Evolutionary conservation across 2,888 invertebrate species (phyloP).

Genomic region (Sthenelais limicola): DNA sequence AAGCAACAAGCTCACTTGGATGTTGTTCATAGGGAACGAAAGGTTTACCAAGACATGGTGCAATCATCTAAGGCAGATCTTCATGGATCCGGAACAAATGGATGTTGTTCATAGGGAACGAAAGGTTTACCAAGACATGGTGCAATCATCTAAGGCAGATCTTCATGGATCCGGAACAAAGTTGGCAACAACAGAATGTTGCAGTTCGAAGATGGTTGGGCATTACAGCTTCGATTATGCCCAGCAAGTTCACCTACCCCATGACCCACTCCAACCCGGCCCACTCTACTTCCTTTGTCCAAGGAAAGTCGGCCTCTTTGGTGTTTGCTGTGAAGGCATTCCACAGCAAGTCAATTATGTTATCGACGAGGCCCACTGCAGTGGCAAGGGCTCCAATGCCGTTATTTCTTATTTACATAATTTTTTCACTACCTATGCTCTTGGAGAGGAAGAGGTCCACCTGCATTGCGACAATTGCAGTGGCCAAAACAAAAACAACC

Average conservation of each 20-base stretch:
- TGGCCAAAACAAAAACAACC: constrained; percentile 3
- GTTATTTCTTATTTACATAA: constrained; percentile 1
- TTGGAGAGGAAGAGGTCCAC: constrained; percentile 7
- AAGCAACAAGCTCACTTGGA: no score
- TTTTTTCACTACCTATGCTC: not conserved
- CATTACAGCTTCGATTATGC: constrained; percentile 13
- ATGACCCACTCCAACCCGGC: not conserved
- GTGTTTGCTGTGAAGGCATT: constrained; percentile 14
- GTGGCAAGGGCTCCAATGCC: constrained; percentile 8
- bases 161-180: no score
- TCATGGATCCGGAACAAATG: no score
- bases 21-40: no score
- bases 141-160: no score
- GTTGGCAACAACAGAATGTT: no score
- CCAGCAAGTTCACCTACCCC: constrained; percentile 8
- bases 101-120: no score
- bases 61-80: no score
- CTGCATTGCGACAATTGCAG: constrained; percentile 16
- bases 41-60: not conserved
- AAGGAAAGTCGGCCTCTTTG: not conserved
- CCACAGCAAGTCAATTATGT: constrained; percentile 7
- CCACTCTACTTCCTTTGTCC: constrained; percentile 6
- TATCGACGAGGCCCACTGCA: constrained; percentile 1
- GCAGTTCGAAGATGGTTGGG: not conserved
- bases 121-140: no score